These are phyloP conservation scores for Meghimatium bilineatum DNA, from an alignment of 2,888 invertebrate species.

Conservation along the genomic window DNA sequence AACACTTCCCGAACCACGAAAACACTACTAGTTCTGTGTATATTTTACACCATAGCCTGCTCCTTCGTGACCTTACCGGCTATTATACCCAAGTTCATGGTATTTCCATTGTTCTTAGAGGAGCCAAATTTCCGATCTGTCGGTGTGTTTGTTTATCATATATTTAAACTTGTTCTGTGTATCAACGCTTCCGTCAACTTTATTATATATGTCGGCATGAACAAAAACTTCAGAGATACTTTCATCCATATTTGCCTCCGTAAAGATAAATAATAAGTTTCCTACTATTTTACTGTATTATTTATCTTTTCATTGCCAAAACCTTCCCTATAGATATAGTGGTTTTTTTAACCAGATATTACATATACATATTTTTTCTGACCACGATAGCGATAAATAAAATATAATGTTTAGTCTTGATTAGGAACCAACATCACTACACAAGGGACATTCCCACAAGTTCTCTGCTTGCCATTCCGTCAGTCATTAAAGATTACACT, in stretches of 20 bases:
- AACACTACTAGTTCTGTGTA: constrained; percentile 32
- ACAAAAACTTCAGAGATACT: constrained; percentile 37
- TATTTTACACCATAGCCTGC: constrained; percentile 31
- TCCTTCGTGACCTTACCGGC: constrained; percentile 30
- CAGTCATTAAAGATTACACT: too few relatives aligned
- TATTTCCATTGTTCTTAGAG: constrained; percentile 26
- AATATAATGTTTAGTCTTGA: too few relatives aligned
- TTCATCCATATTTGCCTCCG: background rate
- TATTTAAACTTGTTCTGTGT: constrained; percentile 28
- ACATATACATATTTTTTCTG: too few relatives aligned
- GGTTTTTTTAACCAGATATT: too few relatives aligned
- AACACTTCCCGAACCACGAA: constrained; percentile 33
- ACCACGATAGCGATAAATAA: too few relatives aligned
- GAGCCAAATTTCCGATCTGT: constrained; percentile 31
- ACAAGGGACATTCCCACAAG: too few relatives aligned
- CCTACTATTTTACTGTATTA: too few relatives aligned
- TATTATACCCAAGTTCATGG: constrained; percentile 30
- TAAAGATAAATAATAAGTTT: background rate
- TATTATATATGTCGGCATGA: constrained; percentile 39
- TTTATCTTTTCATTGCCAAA: too few relatives aligned
- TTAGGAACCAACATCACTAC: too few relatives aligned
- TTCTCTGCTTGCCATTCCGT: too few relatives aligned
- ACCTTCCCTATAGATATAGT: too few relatives aligned
- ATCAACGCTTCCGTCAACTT: constrained; percentile 40
- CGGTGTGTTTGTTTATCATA: constrained; percentile 28